Conservation (phyloP, 2,113 vertebrate genomes). For the Phodopus roborovskii region DNA sequence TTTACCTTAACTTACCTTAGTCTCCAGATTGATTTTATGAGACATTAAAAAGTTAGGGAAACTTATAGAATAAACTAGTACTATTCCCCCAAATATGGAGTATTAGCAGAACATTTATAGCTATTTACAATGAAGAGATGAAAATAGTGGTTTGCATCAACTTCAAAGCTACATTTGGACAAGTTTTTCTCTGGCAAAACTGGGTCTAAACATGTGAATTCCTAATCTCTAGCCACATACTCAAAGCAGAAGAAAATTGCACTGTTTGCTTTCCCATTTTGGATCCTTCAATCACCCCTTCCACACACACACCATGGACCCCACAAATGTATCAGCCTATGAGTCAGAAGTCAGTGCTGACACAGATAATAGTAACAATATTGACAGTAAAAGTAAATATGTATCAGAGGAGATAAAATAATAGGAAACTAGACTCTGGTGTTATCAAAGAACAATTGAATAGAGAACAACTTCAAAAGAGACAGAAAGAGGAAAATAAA, state of each 20-base stretch:
- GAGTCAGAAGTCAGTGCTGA: not conserved
- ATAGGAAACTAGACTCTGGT: not conserved
- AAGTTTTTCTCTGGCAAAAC: constrained; percentile 14
- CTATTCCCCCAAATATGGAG: not conserved
- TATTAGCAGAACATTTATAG: not conserved
- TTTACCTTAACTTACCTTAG: not conserved
- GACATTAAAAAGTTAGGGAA: not conserved
- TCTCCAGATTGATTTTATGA: not conserved
- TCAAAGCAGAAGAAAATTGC: not conserved
- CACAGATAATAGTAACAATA: not conserved
- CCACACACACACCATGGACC: not conserved
- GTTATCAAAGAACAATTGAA: constrained; percentile 26
- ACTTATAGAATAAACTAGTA: not conserved
- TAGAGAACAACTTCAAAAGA: constrained; percentile 26
- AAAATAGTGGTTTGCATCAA: not conserved
- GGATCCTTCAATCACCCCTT: not conserved
- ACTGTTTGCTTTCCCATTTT: not conserved
- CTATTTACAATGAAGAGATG: not conserved
- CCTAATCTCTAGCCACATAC: not conserved
- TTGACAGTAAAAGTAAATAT: constrained; percentile 22
- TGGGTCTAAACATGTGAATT: not conserved
- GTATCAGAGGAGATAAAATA: not conserved
- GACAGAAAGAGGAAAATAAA: constrained; percentile 42
- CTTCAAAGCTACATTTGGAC: constrained; percentile 33
- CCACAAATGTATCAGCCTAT: not conserved